These are phyloP conservation scores for Taenaris catops DNA, from an alignment of 2,888 invertebrate genomes.

Conservation along the genomic window DNA sequence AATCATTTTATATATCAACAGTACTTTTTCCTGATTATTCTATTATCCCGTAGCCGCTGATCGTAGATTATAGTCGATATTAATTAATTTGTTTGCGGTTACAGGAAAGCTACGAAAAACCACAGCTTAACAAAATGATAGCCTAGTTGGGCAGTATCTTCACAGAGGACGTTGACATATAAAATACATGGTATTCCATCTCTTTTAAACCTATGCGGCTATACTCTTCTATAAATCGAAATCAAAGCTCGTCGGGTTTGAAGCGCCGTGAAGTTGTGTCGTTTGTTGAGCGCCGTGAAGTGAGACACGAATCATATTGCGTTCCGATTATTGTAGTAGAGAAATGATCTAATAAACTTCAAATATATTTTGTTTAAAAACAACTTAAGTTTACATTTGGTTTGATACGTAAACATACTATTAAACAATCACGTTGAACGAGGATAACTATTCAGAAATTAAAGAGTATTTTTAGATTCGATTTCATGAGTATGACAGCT, in stretches of 20 bases:
- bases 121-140: slow-evolving; percentile 54
- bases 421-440: too few relatives aligned
- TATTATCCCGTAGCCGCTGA: too few relatives aligned
- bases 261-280: slow-evolving; percentile 57
- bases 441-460: too few relatives aligned
- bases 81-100: slow-evolving; percentile 15
- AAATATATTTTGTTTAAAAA: too few relatives aligned
- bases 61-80: too few relatives aligned
- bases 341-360: too few relatives aligned
- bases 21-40: too few relatives aligned
- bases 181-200: slow-evolving; percentile 53
- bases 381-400: too few relatives aligned
- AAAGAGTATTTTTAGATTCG: background rate
- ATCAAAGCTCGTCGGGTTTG: slow-evolving; percentile 77
- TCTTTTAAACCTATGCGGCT: slow-evolving; percentile 48
- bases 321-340: slow-evolving; percentile 41
- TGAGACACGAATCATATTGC: slow-evolving; percentile 36
- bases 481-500: slow-evolving; percentile 30
- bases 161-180: slow-evolving; percentile 73
- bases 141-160: slow-evolving; percentile 56
- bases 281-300: slow-evolving; percentile 47
- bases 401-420: too few relatives aligned
- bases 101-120: slow-evolving; percentile 34
- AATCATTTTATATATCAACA: too few relatives aligned
- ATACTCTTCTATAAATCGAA: slow-evolving; percentile 78